Evolutionary conservation across 2,113 vertebrate species (phyloP).

Genomic region (Hemiscyllium ocellatum): DNA sequence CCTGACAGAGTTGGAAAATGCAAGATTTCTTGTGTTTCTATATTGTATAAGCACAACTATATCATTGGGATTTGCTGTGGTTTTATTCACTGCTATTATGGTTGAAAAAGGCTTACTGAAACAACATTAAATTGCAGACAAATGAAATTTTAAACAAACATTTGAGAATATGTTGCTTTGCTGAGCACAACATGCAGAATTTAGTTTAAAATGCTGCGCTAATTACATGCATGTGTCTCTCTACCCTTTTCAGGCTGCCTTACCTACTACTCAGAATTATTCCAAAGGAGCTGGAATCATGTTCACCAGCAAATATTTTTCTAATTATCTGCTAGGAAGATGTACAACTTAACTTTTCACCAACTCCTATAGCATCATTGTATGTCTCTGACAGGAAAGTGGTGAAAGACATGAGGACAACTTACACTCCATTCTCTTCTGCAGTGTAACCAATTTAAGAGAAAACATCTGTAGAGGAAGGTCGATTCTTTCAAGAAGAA

Average conservation of each 20-base stretch:
- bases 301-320: background rate
- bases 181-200: background rate
- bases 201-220: background rate
- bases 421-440: background rate
- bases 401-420: background rate
- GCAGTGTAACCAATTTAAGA: background rate
- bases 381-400: background rate
- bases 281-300: background rate
- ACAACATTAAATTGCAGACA: slow-evolving; percentile 8
- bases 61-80: background rate
- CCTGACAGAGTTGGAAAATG: background rate
- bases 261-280: background rate
- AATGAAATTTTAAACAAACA: background rate
- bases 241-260: background rate
- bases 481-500: background rate
- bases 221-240: background rate
- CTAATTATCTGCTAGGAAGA: background rate
- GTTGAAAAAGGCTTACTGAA: background rate
- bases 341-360: background rate
- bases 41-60: background rate
- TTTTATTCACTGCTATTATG: slow-evolving; percentile 4
- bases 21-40: background rate
- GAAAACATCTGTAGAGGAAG: background rate
- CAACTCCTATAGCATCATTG: background rate
- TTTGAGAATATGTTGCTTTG: background rate